These are phyloP conservation scores for Petaurus breviceps DNA, from an alignment of 2,113 vertebrate species.

Conservation along the genomic window DNA sequence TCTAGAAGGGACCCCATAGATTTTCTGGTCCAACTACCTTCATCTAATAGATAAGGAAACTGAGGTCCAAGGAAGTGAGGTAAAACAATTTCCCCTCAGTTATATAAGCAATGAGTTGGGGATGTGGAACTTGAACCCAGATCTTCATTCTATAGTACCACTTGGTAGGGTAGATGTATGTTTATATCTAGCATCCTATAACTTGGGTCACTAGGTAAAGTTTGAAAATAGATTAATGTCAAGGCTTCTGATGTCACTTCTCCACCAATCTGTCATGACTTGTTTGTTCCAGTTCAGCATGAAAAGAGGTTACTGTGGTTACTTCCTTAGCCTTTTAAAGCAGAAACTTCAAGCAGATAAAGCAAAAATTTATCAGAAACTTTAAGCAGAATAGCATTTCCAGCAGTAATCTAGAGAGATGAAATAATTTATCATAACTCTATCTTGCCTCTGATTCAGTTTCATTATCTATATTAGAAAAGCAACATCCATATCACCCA, in stretches of 20 bases:
- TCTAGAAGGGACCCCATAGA: neutral
- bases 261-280: neutral
- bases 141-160: neutral
- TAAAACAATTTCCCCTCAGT: neutral
- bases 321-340: neutral
- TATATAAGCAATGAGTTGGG: neutral
- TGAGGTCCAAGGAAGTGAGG: neutral
- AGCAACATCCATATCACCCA: neutral
- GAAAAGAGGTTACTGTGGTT: conserved; percentile 17
- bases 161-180: neutral
- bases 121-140: neutral
- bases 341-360: conserved; percentile 11
- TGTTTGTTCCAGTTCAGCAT: conserved; percentile 41
- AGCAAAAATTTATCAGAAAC: conserved; percentile 28
- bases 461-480: neutral
- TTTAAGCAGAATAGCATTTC: neutral
- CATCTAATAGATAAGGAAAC: neutral
- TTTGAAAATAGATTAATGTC: neutral
- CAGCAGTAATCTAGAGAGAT: neutral
- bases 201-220: neutral
- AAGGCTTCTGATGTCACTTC: neutral
- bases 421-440: neutral
- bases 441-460: no score
- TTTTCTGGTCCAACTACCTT: neutral
- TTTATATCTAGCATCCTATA: neutral